Percentiles rank a stretch among this genome's conserved stretches.
Evolutionary conservation across 1,140 invertebrate species (phyloP).

Genomic region (Lepidotrigona ventralis): DNA sequence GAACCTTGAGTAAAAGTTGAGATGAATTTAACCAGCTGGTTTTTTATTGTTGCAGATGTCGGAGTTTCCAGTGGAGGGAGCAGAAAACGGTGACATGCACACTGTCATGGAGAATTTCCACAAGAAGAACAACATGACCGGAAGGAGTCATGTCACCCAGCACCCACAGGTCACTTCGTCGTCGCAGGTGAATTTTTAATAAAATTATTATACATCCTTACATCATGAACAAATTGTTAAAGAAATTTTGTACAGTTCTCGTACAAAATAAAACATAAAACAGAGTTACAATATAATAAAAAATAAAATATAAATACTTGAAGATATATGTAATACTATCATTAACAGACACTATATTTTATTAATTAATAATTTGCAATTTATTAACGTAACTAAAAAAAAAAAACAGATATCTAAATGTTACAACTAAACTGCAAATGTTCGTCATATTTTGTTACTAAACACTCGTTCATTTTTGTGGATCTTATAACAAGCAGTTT

Average conservation of each 20-base stretch:
- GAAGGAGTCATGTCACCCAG: constrained; percentile 68
- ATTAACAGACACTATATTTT: not conserved
- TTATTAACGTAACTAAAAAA: too few relatives aligned
- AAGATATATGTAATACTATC: not conserved
- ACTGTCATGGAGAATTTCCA: constrained; percentile 77
- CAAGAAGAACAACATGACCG: constrained; percentile 74
- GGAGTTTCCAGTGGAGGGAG: constrained; percentile 75
- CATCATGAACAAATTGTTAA: too few relatives aligned
- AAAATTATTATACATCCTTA: not conserved
- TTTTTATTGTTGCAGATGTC: constrained; percentile 71
- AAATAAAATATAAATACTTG: not conserved
- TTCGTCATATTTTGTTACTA: too few relatives aligned
- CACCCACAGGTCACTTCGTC: constrained; percentile 74
- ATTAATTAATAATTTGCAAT: too few relatives aligned
- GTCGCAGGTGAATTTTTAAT: constrained; percentile 65
- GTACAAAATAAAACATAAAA: not conserved
- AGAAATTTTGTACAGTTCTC: not conserved
- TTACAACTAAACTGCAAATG: too few relatives aligned
- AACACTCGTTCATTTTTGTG: too few relatives aligned
- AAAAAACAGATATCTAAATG: too few relatives aligned
- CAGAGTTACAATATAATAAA: not conserved
- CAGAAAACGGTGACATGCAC: constrained; percentile 76
- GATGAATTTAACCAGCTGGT: not conserved
- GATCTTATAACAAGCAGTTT: not conserved
- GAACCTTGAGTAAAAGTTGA: not conserved